Base-by-base conservation (phyloP, 2,113 vertebrate genomes). In the Chascanopsetta lugubris region DNA sequence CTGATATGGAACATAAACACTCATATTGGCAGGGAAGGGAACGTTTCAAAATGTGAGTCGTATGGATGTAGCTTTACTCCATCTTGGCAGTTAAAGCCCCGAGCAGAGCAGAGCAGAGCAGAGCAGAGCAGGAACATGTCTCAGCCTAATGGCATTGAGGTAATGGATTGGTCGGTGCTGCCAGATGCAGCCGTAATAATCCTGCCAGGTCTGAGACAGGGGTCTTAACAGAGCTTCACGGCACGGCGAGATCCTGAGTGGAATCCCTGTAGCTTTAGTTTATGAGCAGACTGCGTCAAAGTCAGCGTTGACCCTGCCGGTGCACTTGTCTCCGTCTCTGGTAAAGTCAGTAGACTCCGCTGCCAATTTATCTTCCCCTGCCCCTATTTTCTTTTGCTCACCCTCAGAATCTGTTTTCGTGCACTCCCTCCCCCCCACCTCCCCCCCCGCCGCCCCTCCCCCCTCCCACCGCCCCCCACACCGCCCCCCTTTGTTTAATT, bases 321-420 rank as follows among this genome's bases (percentile, higher is more conserved):
- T 83, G 83, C 82, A 87, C 83, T 85, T 86, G 78, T 86, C 78
- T 83, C 77, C 22, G 82, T 83, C 79, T 82, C 82, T 84, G 82
- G 38, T 82, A 83, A 86, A 87, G 68, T 88, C 69, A 77, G 74
- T 74, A 87, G 68, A 27, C 70, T 51, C 49, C 26, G 60, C 51
- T 82, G 72, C 83, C 85, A 83, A 84, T 69, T 84, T 82, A 75
- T 79, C 75, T 82, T 84, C 82, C 77, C 82, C 70, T 68, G 50
- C 69, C 50, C 26, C 64, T 50, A 45, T 48, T 68, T 72, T 56
- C 48, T 70, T 67, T 57, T 22, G 36, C 58, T 48, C 8, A 1
- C 61, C 47, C 51, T n/a, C 5, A 25, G 21, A 69, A 47, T 60
- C 72, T 72, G 73, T 64, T 81, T 79, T 77, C 54, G 17, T 74